phyloP scores from a whole-genome alignment of 2,113 vertebrate genomes.

The Sander vitreus region DNA sequence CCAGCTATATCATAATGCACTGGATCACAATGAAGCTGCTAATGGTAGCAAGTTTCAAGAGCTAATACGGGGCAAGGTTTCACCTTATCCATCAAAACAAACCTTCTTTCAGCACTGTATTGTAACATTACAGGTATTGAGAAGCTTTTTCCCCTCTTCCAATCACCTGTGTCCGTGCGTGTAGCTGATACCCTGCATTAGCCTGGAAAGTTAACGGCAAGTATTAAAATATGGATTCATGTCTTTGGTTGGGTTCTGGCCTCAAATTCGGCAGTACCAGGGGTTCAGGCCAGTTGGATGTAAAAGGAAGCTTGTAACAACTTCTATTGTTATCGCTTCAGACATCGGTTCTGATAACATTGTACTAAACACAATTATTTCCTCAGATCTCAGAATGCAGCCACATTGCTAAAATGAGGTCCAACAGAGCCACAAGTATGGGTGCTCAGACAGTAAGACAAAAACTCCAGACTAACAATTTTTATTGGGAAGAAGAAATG shows the following conservation, averaged over 20 bases:
- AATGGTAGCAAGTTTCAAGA: background rate
- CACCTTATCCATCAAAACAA: background rate
- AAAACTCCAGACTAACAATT: too few relatives aligned
- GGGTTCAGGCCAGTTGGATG: background rate
- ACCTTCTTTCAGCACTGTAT: background rate
- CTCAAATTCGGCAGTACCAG: background rate
- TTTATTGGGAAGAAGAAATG: too few relatives aligned
- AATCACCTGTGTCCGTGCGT: background rate
- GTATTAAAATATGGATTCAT: background rate
- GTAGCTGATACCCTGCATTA: background rate
- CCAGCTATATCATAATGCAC: background rate
- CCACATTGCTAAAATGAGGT: too few relatives aligned
- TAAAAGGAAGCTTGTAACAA: background rate
- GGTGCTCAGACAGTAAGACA: too few relatives aligned
- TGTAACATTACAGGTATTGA: background rate
- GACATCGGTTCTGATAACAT: background rate
- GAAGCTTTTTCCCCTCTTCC: background rate
- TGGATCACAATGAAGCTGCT: conserved; percentile 3
- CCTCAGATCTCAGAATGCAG: too few relatives aligned
- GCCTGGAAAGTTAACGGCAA: background rate
- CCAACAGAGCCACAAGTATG: too few relatives aligned
- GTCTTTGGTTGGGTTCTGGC: background rate
- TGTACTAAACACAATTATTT: background rate
- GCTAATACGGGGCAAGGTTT: background rate
- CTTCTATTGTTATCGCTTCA: background rate